Evolutionary conservation across 2,888 invertebrate species (phyloP), one percentile per base, ranked within the genome.

Genomic region (Torymus auratus): DNA sequence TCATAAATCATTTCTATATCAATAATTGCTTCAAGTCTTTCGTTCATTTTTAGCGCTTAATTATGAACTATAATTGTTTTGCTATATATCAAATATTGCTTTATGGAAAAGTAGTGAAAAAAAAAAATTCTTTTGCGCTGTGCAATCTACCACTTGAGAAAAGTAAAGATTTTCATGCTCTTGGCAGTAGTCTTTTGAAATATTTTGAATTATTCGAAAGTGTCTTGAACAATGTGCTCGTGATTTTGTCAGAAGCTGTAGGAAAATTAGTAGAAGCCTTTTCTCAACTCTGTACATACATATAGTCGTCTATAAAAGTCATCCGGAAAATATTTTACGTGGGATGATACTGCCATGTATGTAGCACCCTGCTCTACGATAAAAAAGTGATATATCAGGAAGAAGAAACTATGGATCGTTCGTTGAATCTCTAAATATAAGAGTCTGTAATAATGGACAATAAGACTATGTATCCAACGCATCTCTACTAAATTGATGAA

Each of bases 291-390:
- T 78, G 52, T 83, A 78, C 75, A 83, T 53, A 83, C 80, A 80
- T 55, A 78, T 80, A 78, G 80, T 81, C 23, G 75, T 81, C 60
- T 82, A 80, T 72, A 52, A 74, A 82, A 83, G 65, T 81, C 80
- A 81, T 83, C 82, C 82, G 72, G 87, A 88, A 83, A 86, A 85
- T 87, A 86, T 86, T 86, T 87, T 85, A 85, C 86, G 86, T 86
- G 87, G 89, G 88, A 88, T 88, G 86, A 89, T 88, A 89, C 88
- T 90, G 89, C 89, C 88, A 87, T 89, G 87, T 86, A 86, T 87
- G 87, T 88, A 88, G 86, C 87, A 88, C 86, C 86, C 86, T 87
- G 86, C 85, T 88, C 72, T 81, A 79, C 82, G 77, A 83, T 79
- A 84, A 83, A 68, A 70, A 85, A 86, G 87, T 87, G 88, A 89